These are phyloP conservation scores for Hippocampus barbouri DNA, from an alignment of 2,113 vertebrate genomes.

Conservation along the genomic window DNA sequence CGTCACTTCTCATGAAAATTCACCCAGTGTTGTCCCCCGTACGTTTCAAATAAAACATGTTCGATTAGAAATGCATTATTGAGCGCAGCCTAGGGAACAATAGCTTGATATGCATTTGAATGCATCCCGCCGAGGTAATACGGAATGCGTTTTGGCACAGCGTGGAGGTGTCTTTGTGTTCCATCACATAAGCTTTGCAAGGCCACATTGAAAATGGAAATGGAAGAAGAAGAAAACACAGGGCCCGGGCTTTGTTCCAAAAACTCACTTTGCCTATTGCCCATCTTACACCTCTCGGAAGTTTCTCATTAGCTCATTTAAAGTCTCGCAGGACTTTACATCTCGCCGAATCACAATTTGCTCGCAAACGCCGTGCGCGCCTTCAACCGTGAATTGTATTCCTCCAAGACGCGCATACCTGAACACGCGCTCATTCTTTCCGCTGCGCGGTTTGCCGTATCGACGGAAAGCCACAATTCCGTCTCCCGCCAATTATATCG, in stretches of 20 bases:
- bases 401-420: constrained; percentile 20
- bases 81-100: constrained; percentile 42
- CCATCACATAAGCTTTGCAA: constrained; percentile 40
- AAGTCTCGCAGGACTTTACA: not conserved
- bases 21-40: constrained; percentile 16
- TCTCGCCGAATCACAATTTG: constrained; percentile 10
- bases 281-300: not conserved
- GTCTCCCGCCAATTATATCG: constrained; percentile 71
- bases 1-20: constrained; percentile 56
- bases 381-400: constrained; percentile 14
- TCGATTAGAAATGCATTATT: constrained; percentile 56
- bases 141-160: constrained; percentile 24
- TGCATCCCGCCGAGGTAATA: constrained; percentile 42
- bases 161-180: constrained; percentile 45
- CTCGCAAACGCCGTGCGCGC: not conserved
- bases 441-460: constrained; percentile 46
- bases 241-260: constrained; percentile 37
- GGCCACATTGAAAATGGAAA: constrained; percentile 48
- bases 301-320: constrained; percentile 3
- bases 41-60: constrained; percentile 49
- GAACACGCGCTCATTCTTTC: constrained; percentile 7
- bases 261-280: constrained; percentile 5
- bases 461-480: constrained; percentile 50
- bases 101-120: constrained; percentile 63
- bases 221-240: constrained; percentile 40